These are phyloP conservation scores for Amphiprion clarkii DNA, from an alignment of 2,797 vertebrate species.

Conservation along the genomic window DNA sequence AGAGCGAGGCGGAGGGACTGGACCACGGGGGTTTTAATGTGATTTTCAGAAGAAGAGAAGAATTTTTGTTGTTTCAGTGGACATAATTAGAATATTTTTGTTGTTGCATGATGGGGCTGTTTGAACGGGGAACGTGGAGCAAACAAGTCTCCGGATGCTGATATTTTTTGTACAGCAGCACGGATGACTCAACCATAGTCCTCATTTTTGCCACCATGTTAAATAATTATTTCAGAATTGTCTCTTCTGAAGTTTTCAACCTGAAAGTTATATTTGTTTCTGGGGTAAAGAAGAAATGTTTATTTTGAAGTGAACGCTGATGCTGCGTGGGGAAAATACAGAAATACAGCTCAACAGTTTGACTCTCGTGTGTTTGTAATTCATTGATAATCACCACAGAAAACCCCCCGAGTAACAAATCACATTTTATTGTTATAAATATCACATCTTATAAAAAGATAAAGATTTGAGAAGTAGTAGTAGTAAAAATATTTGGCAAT, in stretches of 20 bases:
- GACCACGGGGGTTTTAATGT: slow-evolving; percentile 38
- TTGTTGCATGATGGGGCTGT: slow-evolving; percentile 29
- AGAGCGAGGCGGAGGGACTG: slow-evolving; percentile 47
- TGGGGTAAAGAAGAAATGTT: slow-evolving; percentile 3
- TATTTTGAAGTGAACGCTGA: slow-evolving; percentile 21
- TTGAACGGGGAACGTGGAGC: not conserved
- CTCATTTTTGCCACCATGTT: too few relatives aligned
- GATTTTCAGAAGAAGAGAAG: slow-evolving; percentile 31
- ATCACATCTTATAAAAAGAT: slow-evolving; percentile 84
- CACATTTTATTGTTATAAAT: slow-evolving; percentile 89
- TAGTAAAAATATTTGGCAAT: slow-evolving; percentile 63
- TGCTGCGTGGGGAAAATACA: slow-evolving; percentile 23
- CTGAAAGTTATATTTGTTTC: slow-evolving; percentile 21
- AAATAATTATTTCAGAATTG: not conserved
- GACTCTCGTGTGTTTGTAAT: slow-evolving; percentile 37
- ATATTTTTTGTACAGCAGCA: slow-evolving; percentile 2
- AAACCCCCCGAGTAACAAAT: slow-evolving; percentile 68
- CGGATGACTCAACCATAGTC: not conserved
- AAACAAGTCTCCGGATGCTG: slow-evolving; percentile 9
- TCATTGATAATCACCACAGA: too few relatives aligned
- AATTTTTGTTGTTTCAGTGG: slow-evolving; percentile 21
- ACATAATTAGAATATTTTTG: slow-evolving; percentile 32
- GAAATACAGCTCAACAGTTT: slow-evolving; percentile 42
- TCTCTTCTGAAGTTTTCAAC: slow-evolving; percentile 7
- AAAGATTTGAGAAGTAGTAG: slow-evolving; percentile 69